Conservation (phyloP, 2,888 invertebrate genomes). For the Leptinotarsa peninsularis region DNA sequence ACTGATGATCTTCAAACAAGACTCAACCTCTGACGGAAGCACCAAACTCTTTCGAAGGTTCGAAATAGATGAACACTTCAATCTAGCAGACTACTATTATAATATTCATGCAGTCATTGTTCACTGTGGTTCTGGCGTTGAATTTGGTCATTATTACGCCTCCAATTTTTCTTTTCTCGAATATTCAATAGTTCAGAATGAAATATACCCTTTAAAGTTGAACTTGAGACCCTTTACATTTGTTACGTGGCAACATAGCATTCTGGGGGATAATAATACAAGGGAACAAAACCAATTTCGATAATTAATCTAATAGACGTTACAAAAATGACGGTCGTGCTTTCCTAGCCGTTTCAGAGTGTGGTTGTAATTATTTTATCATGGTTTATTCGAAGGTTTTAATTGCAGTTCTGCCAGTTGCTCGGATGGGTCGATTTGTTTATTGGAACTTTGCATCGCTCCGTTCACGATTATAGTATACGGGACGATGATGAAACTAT, state of each 20-base stretch:
- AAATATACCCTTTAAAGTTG: no score
- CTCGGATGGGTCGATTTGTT: conserved; percentile 3
- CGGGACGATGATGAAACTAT: background rate
- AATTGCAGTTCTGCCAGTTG: conserved; percentile 19
- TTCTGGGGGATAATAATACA: background rate
- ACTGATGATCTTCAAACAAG: no score
- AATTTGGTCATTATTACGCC: no score
- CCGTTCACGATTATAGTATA: background rate
- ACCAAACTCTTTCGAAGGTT: no score
- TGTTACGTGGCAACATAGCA: background rate
- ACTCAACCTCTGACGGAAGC: no score
- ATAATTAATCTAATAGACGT: conserved; percentile 10
- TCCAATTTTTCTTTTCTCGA: no score
- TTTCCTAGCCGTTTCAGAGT: conserved; percentile 19
- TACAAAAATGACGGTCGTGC: conserved; percentile 25
- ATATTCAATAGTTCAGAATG: no score
- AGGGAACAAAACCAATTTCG: background rate
- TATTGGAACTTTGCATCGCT: conserved; percentile 3
- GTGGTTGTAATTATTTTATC: conserved; percentile 23
- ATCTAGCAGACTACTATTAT: no score
- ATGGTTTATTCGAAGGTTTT: conserved; percentile 25
- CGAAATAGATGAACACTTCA: no score
- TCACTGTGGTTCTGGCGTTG: no score
- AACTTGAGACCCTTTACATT: no score
- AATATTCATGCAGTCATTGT: no score